A percentile compares a stretch with the other conserved stretches of the same genome.
These are phyloP conservation scores for Gobionotothen gibberifrons DNA, from an alignment of 2,797 vertebrate genomes.

Conservation along the genomic window DNA sequence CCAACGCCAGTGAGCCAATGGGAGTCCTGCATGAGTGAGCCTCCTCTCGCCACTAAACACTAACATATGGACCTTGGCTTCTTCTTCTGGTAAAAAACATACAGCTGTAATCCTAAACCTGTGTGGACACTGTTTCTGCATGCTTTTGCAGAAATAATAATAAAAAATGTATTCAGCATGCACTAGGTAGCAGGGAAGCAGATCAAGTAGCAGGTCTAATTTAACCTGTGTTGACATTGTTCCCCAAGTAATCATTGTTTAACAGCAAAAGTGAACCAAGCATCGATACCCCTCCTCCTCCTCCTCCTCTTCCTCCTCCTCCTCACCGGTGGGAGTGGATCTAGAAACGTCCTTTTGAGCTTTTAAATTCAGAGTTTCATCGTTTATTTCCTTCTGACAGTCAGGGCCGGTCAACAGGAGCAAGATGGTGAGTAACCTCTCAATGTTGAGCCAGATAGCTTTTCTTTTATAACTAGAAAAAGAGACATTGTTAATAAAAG, in stretches of 20 bases:
- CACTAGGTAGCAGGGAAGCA: neutral
- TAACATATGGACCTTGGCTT: constrained; percentile 70
- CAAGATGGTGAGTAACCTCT: constrained; percentile 79
- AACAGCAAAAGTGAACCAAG: constrained; percentile 41
- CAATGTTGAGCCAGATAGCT: neutral
- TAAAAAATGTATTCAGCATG: neutral
- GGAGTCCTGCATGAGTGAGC: constrained; percentile 68
- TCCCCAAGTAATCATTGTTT: constrained; percentile 48
- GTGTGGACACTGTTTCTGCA: neutral
- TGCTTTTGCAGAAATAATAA: neutral
- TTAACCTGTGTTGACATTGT: constrained; percentile 17
- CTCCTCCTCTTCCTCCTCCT: constrained; percentile 44
- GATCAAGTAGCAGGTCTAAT: neutral
- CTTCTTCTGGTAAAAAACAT: constrained; percentile 27
- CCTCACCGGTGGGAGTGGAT: constrained; percentile 64
- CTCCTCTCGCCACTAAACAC: constrained; percentile 79
- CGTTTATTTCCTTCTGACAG: constrained; percentile 36
- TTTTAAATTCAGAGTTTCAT: constrained; percentile 57
- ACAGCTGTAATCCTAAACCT: constrained; percentile 36
- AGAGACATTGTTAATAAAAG: neutral
- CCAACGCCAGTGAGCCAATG: constrained; percentile 71
- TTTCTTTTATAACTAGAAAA: neutral
- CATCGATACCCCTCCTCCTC: constrained; percentile 28
- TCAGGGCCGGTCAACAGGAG: constrained; percentile 42
- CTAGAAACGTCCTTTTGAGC: constrained; percentile 18